These are phyloP conservation scores for Glossophaga mutica DNA, from an alignment of 2,797 vertebrate genomes.

Conservation along the genomic window DNA sequence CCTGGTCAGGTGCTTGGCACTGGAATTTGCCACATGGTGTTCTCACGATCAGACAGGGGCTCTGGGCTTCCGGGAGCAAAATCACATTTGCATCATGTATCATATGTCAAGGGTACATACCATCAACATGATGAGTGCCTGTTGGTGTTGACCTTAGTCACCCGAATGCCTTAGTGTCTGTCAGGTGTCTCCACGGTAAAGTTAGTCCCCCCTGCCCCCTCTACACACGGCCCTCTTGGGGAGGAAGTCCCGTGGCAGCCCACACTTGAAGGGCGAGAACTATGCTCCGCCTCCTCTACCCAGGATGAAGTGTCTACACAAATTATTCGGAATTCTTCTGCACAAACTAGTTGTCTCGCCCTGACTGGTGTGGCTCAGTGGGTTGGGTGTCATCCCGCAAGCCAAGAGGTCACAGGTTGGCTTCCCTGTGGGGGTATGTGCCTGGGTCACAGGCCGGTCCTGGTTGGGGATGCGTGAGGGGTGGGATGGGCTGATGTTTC, in stretches of 20 bases:
- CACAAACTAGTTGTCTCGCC: background rate
- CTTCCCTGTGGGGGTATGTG: background rate
- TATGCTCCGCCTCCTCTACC: background rate
- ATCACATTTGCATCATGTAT: background rate
- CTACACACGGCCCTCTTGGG: background rate
- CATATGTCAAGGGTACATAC: background rate
- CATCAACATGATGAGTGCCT: background rate
- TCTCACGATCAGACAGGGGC: background rate
- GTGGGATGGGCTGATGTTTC: background rate
- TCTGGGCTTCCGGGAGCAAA: background rate
- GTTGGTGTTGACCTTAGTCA: background rate
- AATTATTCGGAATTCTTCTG: background rate
- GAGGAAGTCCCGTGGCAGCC: background rate
- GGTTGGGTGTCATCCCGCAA: background rate
- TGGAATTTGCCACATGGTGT: background rate
- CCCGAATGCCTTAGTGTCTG: background rate
- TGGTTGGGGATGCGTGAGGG: too few relatives aligned
- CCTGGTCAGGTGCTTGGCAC: too few relatives aligned
- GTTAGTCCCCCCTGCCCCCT: fast-evolving
- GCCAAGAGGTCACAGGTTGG: background rate
- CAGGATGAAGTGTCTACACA: too few relatives aligned
- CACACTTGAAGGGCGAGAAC: background rate
- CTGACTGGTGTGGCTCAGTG: background rate
- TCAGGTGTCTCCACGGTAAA: background rate
- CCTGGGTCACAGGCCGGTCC: too few relatives aligned